Percentiles rank a stretch among this genome's conserved stretches.
Conservation (phyloP, 2,113 vertebrate species). For the Hypocryptadius cinnamomeus region DNA sequence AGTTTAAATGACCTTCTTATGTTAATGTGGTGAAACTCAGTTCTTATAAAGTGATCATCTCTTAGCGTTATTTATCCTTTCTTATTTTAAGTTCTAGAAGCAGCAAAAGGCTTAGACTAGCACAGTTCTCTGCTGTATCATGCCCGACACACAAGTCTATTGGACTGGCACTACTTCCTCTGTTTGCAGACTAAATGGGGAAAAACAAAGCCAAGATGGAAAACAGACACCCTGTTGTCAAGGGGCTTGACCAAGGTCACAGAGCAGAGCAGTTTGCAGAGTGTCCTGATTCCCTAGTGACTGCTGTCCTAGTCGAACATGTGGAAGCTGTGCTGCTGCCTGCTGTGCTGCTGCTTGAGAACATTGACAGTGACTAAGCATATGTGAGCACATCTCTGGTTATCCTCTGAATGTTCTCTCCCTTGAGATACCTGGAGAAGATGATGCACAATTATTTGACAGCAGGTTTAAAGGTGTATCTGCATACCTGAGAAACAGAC, state of each 20-base stretch:
- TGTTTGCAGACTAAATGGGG: background rate
- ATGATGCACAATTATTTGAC: background rate
- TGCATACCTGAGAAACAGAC: background rate
- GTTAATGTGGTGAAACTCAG: background rate
- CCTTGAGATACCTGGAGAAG: background rate
- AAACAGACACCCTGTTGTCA: background rate
- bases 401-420: background rate
- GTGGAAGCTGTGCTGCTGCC: background rate
- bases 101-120: background rate
- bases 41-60: background rate
- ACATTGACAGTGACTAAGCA: fast-evolving
- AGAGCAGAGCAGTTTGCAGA: background rate
- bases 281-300: background rate
- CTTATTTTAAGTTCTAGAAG: background rate
- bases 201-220: background rate
- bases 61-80: background rate
- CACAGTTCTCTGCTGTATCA: background rate
- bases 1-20: background rate
- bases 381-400: background rate
- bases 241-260: background rate
- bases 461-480: background rate
- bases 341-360: background rate
- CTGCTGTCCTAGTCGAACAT: background rate
- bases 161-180: background rate
- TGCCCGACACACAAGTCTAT: fast-evolving